Conservation (phyloP, 1,140 invertebrate species). For the Drosophila watanabei region DNA sequence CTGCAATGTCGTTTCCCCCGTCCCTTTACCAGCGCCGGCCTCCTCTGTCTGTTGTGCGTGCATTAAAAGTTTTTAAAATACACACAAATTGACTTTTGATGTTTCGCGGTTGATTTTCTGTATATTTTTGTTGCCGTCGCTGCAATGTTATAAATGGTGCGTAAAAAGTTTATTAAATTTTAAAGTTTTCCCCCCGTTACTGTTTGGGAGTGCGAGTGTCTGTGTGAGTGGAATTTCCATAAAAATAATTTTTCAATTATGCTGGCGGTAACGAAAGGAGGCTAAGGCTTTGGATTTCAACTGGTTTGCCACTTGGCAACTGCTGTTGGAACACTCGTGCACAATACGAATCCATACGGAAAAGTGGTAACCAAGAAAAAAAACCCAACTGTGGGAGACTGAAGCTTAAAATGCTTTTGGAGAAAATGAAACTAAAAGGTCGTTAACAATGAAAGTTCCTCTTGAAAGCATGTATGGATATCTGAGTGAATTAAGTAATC, state of each 20-base stretch:
- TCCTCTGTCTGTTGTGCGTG: constrained; percentile 39
- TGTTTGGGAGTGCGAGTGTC: background rate
- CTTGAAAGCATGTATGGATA: background rate
- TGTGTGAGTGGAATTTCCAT: constrained; percentile 61
- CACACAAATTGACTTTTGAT: constrained; percentile 81
- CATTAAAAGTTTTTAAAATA: constrained; percentile 81
- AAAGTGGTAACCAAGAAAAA: background rate
- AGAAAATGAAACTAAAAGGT: background rate
- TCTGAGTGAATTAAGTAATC: background rate
- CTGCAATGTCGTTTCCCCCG: constrained; percentile 53
- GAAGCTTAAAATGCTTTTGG: constrained; percentile 3
- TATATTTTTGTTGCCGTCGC: constrained; percentile 29
- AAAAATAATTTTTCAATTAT: constrained; percentile 83
- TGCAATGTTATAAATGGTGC: constrained; percentile 69
- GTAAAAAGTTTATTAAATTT: constrained; percentile 84
- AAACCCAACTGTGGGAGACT: background rate
- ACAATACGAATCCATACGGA: constrained; percentile 9
- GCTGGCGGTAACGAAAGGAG: constrained; percentile 44
- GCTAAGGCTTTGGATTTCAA: constrained; percentile 50
- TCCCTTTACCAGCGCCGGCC: background rate
- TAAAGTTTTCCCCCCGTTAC: constrained; percentile 44
- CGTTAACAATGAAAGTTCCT: background rate
- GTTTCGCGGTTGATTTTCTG: constrained; percentile 77
- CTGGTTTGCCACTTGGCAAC: constrained; percentile 62
- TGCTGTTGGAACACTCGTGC: constrained; percentile 43